Evolutionary conservation across 53 echinoderm and acorn worm species (phyloP), one percentile per base, ranked within the genome.

Genomic region (Apostichopus leukothele): DNA sequence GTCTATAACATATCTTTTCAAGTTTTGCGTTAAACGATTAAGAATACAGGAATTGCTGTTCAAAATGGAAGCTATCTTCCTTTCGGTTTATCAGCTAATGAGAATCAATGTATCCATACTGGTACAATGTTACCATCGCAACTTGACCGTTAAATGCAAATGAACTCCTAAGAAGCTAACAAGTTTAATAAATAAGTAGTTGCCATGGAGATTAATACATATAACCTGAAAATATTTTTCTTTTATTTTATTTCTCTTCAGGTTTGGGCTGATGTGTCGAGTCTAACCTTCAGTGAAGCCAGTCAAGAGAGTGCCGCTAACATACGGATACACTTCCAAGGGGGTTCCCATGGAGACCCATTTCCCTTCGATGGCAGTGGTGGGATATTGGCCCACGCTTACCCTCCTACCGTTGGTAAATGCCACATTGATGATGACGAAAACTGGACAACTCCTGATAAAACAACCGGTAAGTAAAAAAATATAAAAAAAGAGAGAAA

Each of bases 391-490:
- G 88, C 75, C 27, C 88, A 87, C 75, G 88, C 88, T 9, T 87
- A 16, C 51, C 20, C 20, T 18, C 88, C 88, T 8, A 87, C 75
- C 1, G 5, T 4, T 54, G 88, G 88, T 11, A 52, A 75, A 23
- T 53, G 20, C n/a, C 88, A 87, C 21, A 73, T 87, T 53, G 88
- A 87, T 22, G 88, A 87, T 19, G 88, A 87, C n/a, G 88, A 87
- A 27, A 23, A 74, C 14, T 87, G 88, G 88, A 73, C 22, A 12
- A 23, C n/a, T 21, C 74, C 88, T 5, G 50, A 27, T 52, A 21
- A 7, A n/a, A 13, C 11, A 18, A 52, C 73, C 52, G 54, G 71
- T 71, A 71, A 71, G 18, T 71, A 57, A 9, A 57, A 39, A 39
- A 39, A 39, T n/a, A n/a, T n/a, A 39, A 39, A 39, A 25, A 25